These are phyloP conservation scores for Clarias gariepinus DNA, from an alignment of 2,113 vertebrate genomes.

Conservation along the genomic window DNA sequence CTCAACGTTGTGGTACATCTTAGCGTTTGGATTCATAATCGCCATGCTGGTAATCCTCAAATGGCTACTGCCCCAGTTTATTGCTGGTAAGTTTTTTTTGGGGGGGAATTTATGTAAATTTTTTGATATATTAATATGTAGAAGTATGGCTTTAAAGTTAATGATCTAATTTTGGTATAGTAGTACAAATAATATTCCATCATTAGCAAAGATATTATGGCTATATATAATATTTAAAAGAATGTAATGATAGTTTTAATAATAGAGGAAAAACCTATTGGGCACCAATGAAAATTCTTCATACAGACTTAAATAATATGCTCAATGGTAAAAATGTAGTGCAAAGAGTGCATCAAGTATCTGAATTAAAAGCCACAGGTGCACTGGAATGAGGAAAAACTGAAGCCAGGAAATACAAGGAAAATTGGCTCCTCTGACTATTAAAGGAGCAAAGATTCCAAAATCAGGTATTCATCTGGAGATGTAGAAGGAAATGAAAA, in stretches of 20 bases:
- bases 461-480: not conserved
- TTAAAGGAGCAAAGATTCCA: not conserved
- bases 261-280: not conserved
- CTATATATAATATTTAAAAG: not conserved
- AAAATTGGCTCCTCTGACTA: not conserved
- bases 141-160: not conserved
- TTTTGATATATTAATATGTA: not conserved
- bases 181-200: not conserved
- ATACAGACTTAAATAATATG: not conserved
- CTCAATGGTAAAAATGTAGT: not conserved
- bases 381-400: not conserved
- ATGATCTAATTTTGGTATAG: not conserved
- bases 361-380: not conserved
- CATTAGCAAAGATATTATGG: not conserved
- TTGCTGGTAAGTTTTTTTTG: slow-evolving; percentile 58
- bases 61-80: slow-evolving; percentile 41
- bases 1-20: slow-evolving; percentile 34
- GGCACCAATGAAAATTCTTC: too few species aligned
- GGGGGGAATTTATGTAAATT: not conserved
- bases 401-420: not conserved
- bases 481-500: not conserved
- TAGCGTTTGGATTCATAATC: slow-evolving; percentile 17
- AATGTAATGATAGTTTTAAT: not conserved
- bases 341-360: not conserved
- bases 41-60: slow-evolving; percentile 41